phyloP scores from a whole-genome alignment of 2,888 invertebrate species.

The Lacanobia oleracea region DNA sequence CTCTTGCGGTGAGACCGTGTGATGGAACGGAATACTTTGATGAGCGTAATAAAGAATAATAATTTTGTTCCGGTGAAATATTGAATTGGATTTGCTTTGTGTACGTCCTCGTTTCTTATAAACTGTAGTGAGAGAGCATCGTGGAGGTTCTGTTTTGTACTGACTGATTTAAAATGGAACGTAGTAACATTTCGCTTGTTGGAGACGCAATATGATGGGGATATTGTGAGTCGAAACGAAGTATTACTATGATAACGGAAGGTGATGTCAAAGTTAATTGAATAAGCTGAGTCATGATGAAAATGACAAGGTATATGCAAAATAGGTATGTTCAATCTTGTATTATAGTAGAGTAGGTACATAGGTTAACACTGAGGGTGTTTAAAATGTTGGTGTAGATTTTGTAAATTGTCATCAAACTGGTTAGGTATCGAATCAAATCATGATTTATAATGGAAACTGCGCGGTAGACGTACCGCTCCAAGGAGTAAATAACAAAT shows the following conservation, averaged over 20 bases:
- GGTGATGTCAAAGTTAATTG: not conserved
- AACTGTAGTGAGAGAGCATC: not conserved
- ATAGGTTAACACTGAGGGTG: not conserved
- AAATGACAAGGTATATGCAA: not conserved
- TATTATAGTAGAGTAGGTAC: not conserved
- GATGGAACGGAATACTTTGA: constrained; percentile 54
- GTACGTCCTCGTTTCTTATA: constrained; percentile 15
- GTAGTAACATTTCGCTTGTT: constrained; percentile 3
- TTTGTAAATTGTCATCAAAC: not conserved
- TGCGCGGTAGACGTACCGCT: not conserved
- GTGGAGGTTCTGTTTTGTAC: not conserved
- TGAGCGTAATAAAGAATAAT: constrained; percentile 61
- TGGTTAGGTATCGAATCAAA: not conserved
- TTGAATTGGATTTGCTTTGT: constrained; percentile 58
- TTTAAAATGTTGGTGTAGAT: not conserved
- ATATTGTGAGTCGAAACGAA: not conserved
- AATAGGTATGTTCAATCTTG: not conserved
- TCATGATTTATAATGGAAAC: not conserved
- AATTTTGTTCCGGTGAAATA: constrained; percentile 58
- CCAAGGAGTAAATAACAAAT: constrained; percentile 34
- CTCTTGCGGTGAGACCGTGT: constrained; percentile 44
- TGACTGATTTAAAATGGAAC: constrained; percentile 2
- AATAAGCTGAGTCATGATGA: not conserved
- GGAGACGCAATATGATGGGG: not conserved
- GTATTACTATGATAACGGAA: not conserved